Percentiles rank a stretch among this genome's conserved stretches.
Conservation (phyloP, 1,140 invertebrate species). For the Philaenus spumarius region DNA sequence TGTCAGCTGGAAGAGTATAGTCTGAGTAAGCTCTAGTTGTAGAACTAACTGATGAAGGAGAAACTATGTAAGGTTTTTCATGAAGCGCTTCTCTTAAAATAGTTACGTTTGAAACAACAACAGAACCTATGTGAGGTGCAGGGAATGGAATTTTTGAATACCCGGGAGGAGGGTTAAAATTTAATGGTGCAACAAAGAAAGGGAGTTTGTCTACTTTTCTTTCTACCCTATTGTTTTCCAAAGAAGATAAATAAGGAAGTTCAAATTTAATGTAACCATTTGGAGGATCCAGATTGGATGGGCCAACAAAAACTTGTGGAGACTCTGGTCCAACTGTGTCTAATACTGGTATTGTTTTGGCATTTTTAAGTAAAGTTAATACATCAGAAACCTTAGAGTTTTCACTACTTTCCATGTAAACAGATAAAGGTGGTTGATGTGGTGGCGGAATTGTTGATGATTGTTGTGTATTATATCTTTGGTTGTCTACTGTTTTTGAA, state of each 20-base stretch:
- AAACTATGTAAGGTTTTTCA: conserved; percentile 11
- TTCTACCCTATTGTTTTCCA: conserved; percentile 61
- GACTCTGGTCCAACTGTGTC: conserved; percentile 58
- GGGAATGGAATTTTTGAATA: conserved; percentile 78
- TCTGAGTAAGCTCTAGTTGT: conserved; percentile 7
- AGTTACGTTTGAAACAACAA: conserved; percentile 49
- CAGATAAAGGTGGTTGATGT: conserved; percentile 72
- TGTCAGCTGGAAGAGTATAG: conserved; percentile 23
- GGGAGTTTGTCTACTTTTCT: conserved; percentile 64
- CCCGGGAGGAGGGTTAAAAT: conserved; percentile 68
- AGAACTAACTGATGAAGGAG: neutral
- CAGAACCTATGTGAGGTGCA: conserved; percentile 75
- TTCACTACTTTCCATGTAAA: conserved; percentile 56
- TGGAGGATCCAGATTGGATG: conserved; percentile 59
- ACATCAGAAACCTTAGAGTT: conserved; percentile 58
- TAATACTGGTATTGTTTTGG: conserved; percentile 65
- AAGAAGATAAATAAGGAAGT: conserved; percentile 67
- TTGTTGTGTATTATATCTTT: conserved; percentile 31
- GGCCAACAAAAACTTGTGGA: conserved; percentile 73
- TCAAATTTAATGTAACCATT: conserved; percentile 71
- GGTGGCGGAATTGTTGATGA: conserved; percentile 44
- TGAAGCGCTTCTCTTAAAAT: conserved; percentile 18
- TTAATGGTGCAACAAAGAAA: conserved; percentile 77
- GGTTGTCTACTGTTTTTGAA: conserved; percentile 20
- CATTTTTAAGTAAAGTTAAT: conserved; percentile 55